These are phyloP conservation scores for Polypedilum pembai DNA, from an alignment of 1,140 invertebrate genomes.

Conservation along the genomic window DNA sequence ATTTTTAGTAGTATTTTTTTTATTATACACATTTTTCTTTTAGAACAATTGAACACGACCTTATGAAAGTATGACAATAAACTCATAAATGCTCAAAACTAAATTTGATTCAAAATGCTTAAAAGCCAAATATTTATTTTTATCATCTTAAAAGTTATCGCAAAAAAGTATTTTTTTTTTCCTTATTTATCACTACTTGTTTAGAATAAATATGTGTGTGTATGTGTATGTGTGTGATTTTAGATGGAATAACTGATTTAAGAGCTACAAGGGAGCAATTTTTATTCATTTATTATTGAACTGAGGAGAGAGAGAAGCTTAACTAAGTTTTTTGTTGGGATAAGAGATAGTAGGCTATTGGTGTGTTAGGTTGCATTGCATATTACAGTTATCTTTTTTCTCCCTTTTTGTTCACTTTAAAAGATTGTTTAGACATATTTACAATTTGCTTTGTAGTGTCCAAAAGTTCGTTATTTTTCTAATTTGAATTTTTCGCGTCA, in stretches of 20 bases:
- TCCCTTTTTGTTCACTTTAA: background rate
- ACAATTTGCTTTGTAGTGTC: no score
- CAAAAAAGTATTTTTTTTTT: background rate
- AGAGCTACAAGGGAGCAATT: no score
- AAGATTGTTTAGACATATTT: no score
- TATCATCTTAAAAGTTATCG: background rate
- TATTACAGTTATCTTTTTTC: background rate
- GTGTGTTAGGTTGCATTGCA: constrained; percentile 16
- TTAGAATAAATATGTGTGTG: no score
- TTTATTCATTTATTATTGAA: no score
- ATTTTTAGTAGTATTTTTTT: background rate
- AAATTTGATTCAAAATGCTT: background rate
- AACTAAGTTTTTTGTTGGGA: background rate
- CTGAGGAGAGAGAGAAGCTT: no score
- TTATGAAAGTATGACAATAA: background rate
- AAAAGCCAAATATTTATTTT: background rate
- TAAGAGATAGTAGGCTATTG: constrained; percentile 7
- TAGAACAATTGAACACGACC: constrained; percentile 16
- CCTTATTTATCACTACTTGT: background rate
- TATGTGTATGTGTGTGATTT: no score
- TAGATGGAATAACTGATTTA: no score
- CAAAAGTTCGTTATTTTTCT: no score
- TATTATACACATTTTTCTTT: background rate
- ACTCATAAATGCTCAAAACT: no score
- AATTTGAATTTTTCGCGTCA: no score